Conservation (phyloP, 2,888 invertebrate genomes). For the Hipparchia sbordonii region DNA sequence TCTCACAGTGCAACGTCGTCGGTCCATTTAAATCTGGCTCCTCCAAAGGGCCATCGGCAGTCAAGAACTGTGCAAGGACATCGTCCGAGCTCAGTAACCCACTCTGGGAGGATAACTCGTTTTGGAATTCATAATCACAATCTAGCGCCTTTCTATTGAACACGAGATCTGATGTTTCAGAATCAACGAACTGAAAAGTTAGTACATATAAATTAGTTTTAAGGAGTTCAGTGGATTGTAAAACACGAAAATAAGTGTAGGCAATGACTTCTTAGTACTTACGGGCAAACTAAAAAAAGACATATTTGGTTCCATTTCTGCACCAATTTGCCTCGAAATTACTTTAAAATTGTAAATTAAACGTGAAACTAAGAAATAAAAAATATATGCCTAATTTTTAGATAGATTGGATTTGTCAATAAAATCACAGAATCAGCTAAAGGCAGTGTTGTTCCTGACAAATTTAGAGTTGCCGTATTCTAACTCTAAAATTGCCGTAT, state of each 20-base stretch:
- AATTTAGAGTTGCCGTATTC: no score
- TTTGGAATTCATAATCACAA: slow-evolving; percentile 60
- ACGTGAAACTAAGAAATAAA: no score
- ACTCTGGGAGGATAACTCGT: slow-evolving; percentile 55
- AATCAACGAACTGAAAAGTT: slow-evolving; percentile 65
- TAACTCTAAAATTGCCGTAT: no score
- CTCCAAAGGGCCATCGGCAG: slow-evolving; percentile 69
- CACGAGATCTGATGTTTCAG: slow-evolving; percentile 57
- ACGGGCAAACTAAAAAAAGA: slow-evolving; percentile 72
- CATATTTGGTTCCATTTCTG: slow-evolving; percentile 63
- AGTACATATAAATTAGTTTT: no score
- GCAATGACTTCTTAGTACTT: slow-evolving; percentile 42
- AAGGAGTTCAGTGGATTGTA: background rate
- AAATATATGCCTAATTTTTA: no score
- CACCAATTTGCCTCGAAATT: background rate
- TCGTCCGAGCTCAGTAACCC: slow-evolving; percentile 63
- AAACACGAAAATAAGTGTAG: background rate
- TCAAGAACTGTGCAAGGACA: slow-evolving; percentile 70
- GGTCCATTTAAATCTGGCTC: slow-evolving; percentile 75
- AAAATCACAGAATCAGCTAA: no score
- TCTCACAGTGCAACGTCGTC: slow-evolving; percentile 72
- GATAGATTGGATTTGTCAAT: no score
- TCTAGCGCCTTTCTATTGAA: slow-evolving; percentile 53
- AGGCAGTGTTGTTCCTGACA: no score
- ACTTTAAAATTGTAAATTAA: no score